Evolutionary conservation across 2,797 vertebrate genomes (phyloP), one percentile per base, ranked within the genome.

Genomic region (Tauraco hartlaubi): DNA sequence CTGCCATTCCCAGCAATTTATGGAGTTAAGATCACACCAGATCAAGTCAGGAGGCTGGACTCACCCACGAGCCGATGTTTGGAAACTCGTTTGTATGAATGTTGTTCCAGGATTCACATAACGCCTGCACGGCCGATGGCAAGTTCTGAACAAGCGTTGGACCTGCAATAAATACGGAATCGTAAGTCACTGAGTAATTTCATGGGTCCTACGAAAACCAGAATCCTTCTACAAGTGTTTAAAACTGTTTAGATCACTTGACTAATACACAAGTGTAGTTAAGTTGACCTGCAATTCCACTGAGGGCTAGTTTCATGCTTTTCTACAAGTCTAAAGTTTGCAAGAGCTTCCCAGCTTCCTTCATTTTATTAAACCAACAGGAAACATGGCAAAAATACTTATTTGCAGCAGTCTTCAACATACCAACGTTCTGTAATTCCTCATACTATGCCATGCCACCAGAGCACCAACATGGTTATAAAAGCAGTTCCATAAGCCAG

Each of bases 41-140:
- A 28, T 12, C 51, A 41, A 35, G 6, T 29, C 54, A 58, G 1
- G 9, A 61, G 43, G 31, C 8, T 31, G 59, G 20, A 98, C 99
- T 82, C 98, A 99, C 99, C 99, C 99, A 99, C 1, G 99, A 99
- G 66, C 99, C 99, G 15, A 99, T 99, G 97, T 99, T 99, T 58
- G 99, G 99, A 91, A 99, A 99, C 93, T 99, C 99, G 39, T 99
- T 99, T 88, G 99, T 99, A 91, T 99, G 99, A 95, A 99, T 99
- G 96, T 97, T 98, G 97, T 99, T 99, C 99, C 99, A 99, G 1
- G 99, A 99, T 64, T 99, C 99, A 80, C 99, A 99, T 41, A 99
- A 96, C 7, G 99, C 98, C 97, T 99, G 99, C 44, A 99, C 99
- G 16, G 99, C 98, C 4, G 99, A 98, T 1, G 99, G 99, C 33